Percentiles rank a stretch among this genome's conserved stretches.
phyloP scores from a whole-genome alignment of 2,888 invertebrate genomes.

The Sicus ferrugineus region DNA sequence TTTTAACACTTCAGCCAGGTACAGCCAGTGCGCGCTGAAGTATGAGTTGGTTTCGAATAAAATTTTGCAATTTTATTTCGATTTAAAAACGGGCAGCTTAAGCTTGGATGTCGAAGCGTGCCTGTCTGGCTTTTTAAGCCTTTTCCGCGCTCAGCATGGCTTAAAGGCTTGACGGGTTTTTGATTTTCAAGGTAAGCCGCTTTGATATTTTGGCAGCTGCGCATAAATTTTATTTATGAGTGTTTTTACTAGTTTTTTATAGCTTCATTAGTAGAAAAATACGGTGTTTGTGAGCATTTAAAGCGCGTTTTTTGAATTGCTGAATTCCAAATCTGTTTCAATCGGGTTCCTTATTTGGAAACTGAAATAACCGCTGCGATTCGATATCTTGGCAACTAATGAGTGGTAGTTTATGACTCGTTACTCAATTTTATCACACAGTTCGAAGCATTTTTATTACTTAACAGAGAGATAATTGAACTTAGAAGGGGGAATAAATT shows the following conservation, averaged over 20 bases:
- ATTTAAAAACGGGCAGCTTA: slow-evolving; percentile 17
- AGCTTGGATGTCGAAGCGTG: neutral
- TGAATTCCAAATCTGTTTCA: too few species aligned
- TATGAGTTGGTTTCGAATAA: neutral
- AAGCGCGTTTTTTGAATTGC: too few species aligned
- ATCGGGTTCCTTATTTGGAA: too few species aligned
- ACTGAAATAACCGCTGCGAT: too few species aligned
- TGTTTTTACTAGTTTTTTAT: neutral
- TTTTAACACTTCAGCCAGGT: slow-evolving; percentile 24
- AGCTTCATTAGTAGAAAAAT: neutral
- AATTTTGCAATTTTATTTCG: slow-evolving; percentile 18
- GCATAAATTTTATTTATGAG: neutral
- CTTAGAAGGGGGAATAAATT: too few species aligned
- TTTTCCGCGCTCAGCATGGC: slow-evolving; percentile 4
- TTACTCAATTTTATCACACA: too few species aligned
- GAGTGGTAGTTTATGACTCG: too few species aligned
- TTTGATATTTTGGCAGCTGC: slow-evolving; percentile 18
- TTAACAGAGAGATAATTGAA: too few species aligned
- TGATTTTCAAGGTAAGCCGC: slow-evolving; percentile 19
- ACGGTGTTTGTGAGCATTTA: neutral
- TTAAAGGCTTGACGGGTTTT: slow-evolving; percentile 6
- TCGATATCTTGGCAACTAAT: too few species aligned
- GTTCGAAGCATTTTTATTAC: too few species aligned
- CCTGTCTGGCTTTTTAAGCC: slow-evolving; percentile 5
- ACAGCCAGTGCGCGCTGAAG: neutral